Conservation (phyloP, 1,140 invertebrate genomes). For the Apis mellifera region Amel_HAv3.1 CM009932.2:12868501-12869000, state of each 20-base stretch:
- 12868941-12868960: slow-evolving; percentile 17
- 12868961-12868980: slow-evolving; percentile 43
- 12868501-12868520: neutral
- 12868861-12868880: neutral
- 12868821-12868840: slow-evolving; percentile 32
- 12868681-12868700: too few species aligned
- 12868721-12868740: neutral
- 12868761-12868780: slow-evolving; percentile 25
- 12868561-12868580: neutral
- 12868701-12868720: neutral
- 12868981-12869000: slow-evolving; percentile 33
- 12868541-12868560: neutral
- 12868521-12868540: neutral
- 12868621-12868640: neutral
- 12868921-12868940: slow-evolving; percentile 47
- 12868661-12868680: neutral
- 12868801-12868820: slow-evolving; percentile 25
- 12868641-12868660: neutral
- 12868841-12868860: neutral
- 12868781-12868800: slow-evolving; percentile 44
- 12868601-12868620: too few species aligned
- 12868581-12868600: too few species aligned
- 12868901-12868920: slow-evolving; percentile 21
- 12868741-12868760: neutral
- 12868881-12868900: neutral